Evolutionary conservation across 1,140 invertebrate genomes (phyloP), one percentile per base, ranked within the genome.

Genomic region (Neelides sp.): DNA sequence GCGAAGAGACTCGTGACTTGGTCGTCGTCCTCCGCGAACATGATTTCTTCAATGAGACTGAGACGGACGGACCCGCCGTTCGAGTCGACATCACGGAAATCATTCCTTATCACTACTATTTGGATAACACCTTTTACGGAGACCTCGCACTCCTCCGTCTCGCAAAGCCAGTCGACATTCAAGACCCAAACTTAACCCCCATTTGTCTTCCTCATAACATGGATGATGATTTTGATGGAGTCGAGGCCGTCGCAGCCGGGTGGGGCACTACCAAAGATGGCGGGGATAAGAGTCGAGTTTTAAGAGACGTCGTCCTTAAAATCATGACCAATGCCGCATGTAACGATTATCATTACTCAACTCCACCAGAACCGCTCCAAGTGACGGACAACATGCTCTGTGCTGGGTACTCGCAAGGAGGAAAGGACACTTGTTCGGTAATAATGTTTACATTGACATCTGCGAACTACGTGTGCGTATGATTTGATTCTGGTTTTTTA

Each of bases 371-470:
- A 28, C 57, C 57, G 4, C 57, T 50, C 1, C 42, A 59, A 45
- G 53, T 59, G 24, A 57, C 50, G 8, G 55, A 61, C 19, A 57
- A 55, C 26, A 61, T 61, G 58, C 28, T 61, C 13, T 61, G 58
- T 40, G 55, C 55, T 7, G 58, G 58, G 1, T 61, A 52, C 40
- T 24, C 58, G 0, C 54, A 61, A 44, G 58, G 58, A 7, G 58
- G 58, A 4, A 37, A 55, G 3, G 58, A 61, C 24, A 61, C 58
- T 39, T 61, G 58, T 28, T 32, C 48, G 19, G 54, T 7, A 7
- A 39, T 12, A 32, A 32, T 32, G n/a, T 32, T 32, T 32, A 32
- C n/a, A 7, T 32, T n/a, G n/a, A n/a, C n/a, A n/a, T n/a, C n/a
- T n/a, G n/a, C n/a, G n/a, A n/a, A n/a, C n/a, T n/a, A n/a, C n/a